Base-by-base conservation (phyloP, 1,140 invertebrate species). In the Musca vetustissima region DNA sequence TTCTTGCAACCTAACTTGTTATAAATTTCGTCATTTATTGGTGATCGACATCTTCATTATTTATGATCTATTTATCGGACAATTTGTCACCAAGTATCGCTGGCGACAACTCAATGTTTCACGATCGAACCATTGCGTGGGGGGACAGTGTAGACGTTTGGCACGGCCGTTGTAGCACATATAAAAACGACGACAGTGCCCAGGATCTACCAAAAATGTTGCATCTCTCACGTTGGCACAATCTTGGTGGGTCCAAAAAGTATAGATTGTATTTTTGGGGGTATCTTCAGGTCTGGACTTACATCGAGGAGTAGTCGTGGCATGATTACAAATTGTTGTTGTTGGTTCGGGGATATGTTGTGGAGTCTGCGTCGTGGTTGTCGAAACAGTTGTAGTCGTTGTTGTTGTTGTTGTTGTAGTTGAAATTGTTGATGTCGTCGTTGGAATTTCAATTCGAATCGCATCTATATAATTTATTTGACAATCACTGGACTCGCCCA, bases 151-250 rank as follows among this genome's bases (percentile, higher is more conserved):
- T 14, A 13, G 36, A 24, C 13, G 64, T 25, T 49, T 65, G 6
- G 15, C 11, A 17, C 21, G 17, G 14, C 43, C 43, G 9, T 14
- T n/a, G 15, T 21, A 3, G 14, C 64, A 65, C 2, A 65, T n/a
- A 24, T 65, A 65, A 65, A 49, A 65, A 19, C 64, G 64, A 15
- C 64, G 64, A 25, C 64, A 65, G 24, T 65, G 64, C n/a, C 47
- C 14, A 7, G 43, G 36, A 49, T 65, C 64, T 2, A 65, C 19
- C 22, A 65, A 65, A 24, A 48, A 48, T 4, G 64, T 65, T 11
- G 19, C 64, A 2, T 32, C n/a, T 24, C n/a, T 49, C 15, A 65
- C n/a, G 2, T 6, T 2, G 4, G 11, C 7, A 65, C 64, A 65
- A 49, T 65, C 64, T 9, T 19, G 19, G 49, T n/a, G 19, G 24